Base-by-base conservation (phyloP, 2,888 invertebrate species). In the Graphium colonna region DNA sequence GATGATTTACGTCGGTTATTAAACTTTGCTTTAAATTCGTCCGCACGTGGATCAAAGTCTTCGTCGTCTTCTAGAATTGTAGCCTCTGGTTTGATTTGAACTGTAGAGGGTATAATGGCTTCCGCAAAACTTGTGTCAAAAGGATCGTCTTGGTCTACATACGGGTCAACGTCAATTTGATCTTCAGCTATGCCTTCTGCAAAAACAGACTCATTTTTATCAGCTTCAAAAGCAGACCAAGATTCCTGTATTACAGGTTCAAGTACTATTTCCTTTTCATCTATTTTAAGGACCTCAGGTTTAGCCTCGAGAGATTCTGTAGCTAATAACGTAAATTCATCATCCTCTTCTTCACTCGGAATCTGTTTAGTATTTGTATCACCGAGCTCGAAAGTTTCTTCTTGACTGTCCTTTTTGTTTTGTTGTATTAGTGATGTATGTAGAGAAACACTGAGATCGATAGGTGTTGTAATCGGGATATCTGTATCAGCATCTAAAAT, bases 51-150 rank as follows among this genome's bases (percentile, higher is more conserved):
- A 78, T 93, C 92, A 60, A 93, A 93, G 61, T 91, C 91, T 65
- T 90, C 90, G 76, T 92, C 91, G 63, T 90, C 89, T 68, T 82
- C 85, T 63, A 80, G 64, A 53, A 81, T 72, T 13, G 69, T 69
- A 51, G 77, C 71, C 77, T 73, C 92, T 68, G 75, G 81, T 61
- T 85, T 81, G 52, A 78, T 73, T 75, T 86, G 79, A 60, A 82
- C 78, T 50, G 65, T 54, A 8, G 65, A 48, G 61, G 93, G 95
- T 48, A 95, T 83, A 43, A 96, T 91, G 65, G 94, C 93, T 52
- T 94, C 94, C 0, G 94, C 96, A 77, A 95, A 95, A 46, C 95
- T 93, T 16, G 96, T 96, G 69, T 96, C 96, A 68, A 96, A 96
- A 0, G 96, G 96, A 91, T 96, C 96, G 66, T 92, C 92, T 67